These are phyloP conservation scores for Etheostoma nigrum DNA, from an alignment of 2,797 vertebrate species.

Conservation along the genomic window DNA sequence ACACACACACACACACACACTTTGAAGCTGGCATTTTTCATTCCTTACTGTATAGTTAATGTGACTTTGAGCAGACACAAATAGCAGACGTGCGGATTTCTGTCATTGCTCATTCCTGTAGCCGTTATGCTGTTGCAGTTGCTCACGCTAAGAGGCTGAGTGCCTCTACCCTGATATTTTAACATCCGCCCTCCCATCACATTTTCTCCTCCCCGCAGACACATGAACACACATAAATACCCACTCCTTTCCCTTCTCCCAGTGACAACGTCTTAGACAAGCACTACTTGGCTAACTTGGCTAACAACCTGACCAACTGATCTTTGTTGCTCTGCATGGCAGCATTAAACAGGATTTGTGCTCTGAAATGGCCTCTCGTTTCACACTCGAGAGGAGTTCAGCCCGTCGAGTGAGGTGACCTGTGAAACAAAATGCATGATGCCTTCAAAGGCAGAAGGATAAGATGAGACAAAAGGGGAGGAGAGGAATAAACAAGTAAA, in stretches of 20 bases:
- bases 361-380: conserved; percentile 57
- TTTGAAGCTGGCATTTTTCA: conserved; percentile 45
- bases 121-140: conserved; percentile 31
- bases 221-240: conserved; percentile 57
- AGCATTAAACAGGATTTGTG: conserved; percentile 54
- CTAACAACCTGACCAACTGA: conserved; percentile 43
- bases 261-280: conserved; percentile 53
- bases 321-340: conserved; percentile 38
- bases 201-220: conserved; percentile 38
- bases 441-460: conserved; percentile 37
- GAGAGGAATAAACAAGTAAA: conserved; percentile 35
- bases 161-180: conserved; percentile 55
- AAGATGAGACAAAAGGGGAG: conserved; percentile 30
- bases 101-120: conserved; percentile 62
- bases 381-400: conserved; percentile 48
- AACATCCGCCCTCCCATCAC: conserved; percentile 56
- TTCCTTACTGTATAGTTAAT: conserved; percentile 53
- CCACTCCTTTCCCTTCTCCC: conserved; percentile 42
- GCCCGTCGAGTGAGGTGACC: conserved; percentile 50
- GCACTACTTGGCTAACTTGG: conserved; percentile 48
- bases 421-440: conserved; percentile 53
- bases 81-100: conserved; percentile 48
- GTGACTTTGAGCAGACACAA: conserved; percentile 53
- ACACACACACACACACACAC: neutral
- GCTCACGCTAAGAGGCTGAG: conserved; percentile 50